Conservation (phyloP, 2,797 vertebrate species). For the Gastrophryne carolinensis region DNA sequence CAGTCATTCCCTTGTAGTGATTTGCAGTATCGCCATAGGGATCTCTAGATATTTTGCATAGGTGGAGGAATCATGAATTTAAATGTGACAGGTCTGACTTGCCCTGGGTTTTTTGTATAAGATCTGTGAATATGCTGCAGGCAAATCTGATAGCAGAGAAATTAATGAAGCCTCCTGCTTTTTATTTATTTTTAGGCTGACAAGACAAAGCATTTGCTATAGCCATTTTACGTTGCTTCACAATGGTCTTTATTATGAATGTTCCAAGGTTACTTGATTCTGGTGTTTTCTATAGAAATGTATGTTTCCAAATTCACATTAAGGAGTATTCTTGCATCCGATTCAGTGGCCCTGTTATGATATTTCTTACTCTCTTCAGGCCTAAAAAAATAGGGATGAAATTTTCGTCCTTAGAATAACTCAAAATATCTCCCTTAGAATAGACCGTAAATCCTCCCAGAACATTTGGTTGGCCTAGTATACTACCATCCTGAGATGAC, state of each 20-base stretch:
- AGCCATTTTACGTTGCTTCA: neutral
- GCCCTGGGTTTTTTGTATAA: constrained; percentile 28
- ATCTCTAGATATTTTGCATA: constrained; percentile 25
- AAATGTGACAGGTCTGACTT: constrained; percentile 23
- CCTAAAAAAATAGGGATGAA: too few species aligned
- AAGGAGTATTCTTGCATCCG: too few species aligned
- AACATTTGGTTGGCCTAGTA: too few species aligned
- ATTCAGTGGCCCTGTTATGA: too few species aligned
- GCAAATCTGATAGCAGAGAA: constrained; percentile 20
- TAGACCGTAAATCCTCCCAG: too few species aligned
- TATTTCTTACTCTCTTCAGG: too few species aligned
- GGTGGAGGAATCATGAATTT: constrained; percentile 27
- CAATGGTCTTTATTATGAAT: neutral
- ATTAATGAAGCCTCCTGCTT: constrained; percentile 32
- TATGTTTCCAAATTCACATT: too few species aligned
- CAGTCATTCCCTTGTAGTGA: constrained; percentile 14
- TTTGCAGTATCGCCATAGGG: constrained; percentile 14
- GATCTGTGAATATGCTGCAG: constrained; percentile 12
- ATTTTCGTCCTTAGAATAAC: too few species aligned
- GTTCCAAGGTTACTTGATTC: neutral
- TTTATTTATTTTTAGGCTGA: constrained; percentile 14
- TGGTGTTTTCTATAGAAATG: too few species aligned
- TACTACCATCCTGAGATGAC: too few species aligned
- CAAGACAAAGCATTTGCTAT: neutral
- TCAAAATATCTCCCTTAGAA: too few species aligned